Evolutionary conservation across 2,888 invertebrate genomes (phyloP).

Genomic region (Capitulum mitella): DNA sequence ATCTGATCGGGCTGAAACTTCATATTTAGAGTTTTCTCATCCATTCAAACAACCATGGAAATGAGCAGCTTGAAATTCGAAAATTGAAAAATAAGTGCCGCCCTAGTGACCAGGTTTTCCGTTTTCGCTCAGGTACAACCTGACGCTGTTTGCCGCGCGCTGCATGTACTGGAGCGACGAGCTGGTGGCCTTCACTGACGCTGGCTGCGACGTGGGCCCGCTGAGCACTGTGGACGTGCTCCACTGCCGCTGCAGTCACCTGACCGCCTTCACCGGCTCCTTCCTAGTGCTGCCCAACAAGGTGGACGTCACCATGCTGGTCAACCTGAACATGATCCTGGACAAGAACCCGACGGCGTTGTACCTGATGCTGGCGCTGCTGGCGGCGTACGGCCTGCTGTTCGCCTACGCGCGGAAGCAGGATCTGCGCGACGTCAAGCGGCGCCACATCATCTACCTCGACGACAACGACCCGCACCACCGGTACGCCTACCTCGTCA

Average conservation of each 20-base stretch:
- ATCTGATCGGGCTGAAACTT: too few relatives aligned
- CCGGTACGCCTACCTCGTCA: conserved; percentile 46
- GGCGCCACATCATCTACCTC: conserved; percentile 41
- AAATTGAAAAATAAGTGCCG: too few relatives aligned
- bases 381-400: conserved; percentile 34
- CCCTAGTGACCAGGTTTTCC: too few relatives aligned
- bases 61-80: too few relatives aligned
- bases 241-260: conserved; percentile 39
- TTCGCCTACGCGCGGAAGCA: conserved; percentile 33
- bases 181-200: not conserved
- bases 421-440: conserved; percentile 33
- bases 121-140: conserved; percentile 1
- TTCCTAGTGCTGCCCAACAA: conserved; percentile 47
- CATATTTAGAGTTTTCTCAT: too few relatives aligned
- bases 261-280: conserved; percentile 47
- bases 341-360: conserved; percentile 35
- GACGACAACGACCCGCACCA: conserved; percentile 46
- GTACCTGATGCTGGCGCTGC: conserved; percentile 31
- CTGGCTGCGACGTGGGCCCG: conserved; percentile 4
- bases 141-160: not conserved
- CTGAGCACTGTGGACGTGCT: conserved; percentile 28
- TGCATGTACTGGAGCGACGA: conserved; percentile 19
- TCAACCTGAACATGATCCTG: conserved; percentile 27
- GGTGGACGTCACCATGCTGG: conserved; percentile 43
- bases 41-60: too few relatives aligned